Evolutionary conservation across 2,113 vertebrate genomes (phyloP).

Genomic region (Periophthalmus modestus): DNA sequence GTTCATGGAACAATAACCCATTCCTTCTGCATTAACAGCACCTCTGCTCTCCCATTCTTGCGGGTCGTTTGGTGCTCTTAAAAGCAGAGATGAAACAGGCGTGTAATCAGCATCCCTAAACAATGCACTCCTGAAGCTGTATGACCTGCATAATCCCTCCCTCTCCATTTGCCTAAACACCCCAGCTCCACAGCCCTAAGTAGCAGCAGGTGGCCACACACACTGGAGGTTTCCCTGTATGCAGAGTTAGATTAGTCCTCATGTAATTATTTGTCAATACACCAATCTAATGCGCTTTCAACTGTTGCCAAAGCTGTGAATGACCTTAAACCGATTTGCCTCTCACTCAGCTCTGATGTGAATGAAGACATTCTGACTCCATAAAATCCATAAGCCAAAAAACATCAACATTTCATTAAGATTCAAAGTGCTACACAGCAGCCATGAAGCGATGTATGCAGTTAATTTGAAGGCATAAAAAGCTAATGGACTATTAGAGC

Average conservation of each 20-base stretch:
- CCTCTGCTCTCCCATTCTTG: conserved; percentile 3
- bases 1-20: not conserved
- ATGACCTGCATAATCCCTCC: conserved; percentile 64
- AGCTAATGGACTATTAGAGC: conserved; percentile 70
- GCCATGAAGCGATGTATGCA: conserved; percentile 59
- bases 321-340: conserved; percentile 34
- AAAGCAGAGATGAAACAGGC: conserved; percentile 35
- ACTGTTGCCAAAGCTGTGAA: conserved; percentile 25
- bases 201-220: conserved; percentile 62
- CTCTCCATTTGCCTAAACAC: conserved; percentile 53
- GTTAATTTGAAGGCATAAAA: conserved; percentile 69
- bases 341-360: conserved; percentile 1
- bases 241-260: conserved; percentile 24
- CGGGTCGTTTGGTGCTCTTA: conserved; percentile 27
- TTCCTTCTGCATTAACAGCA: not conserved
- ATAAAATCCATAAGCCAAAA: conserved; percentile 48
- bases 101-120: conserved; percentile 39
- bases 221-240: conserved; percentile 8
- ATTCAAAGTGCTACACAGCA: conserved; percentile 49
- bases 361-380: conserved; percentile 14
- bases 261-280: conserved; percentile 50
- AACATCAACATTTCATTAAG: conserved; percentile 65
- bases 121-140: conserved; percentile 31
- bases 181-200: conserved; percentile 50
- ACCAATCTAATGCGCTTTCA: conserved; percentile 20